Conservation (phyloP, 2,113 vertebrate genomes). For the Natator depressus region DNA sequence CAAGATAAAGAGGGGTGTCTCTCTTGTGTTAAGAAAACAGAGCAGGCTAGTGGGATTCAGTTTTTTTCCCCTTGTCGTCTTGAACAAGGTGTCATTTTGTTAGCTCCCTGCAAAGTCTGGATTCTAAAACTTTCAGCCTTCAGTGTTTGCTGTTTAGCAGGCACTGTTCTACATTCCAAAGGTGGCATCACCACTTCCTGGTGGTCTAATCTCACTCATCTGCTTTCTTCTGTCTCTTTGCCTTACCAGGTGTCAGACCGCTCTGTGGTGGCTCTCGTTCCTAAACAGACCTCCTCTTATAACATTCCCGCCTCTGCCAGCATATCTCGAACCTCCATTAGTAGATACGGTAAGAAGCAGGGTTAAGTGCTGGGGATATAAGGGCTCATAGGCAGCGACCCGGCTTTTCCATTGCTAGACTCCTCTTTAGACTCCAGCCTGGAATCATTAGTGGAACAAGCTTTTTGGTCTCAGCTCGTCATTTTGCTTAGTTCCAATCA, state of each 20-base stretch:
- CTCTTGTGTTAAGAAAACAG: background rate
- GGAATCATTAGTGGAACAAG: background rate
- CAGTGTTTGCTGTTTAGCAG: background rate
- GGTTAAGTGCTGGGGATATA: fast-evolving
- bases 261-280: constrained; percentile 94
- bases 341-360: constrained; percentile 91
- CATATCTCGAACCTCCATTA: constrained; percentile 95
- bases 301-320: constrained; percentile 96
- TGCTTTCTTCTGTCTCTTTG: background rate
- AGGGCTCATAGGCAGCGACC: fast-evolving
- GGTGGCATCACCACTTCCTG: background rate
- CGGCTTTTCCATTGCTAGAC: background rate
- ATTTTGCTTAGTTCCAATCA: background rate
- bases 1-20: fast-evolving
- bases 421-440: fast-evolving
- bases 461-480: background rate
- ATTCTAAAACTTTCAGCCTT: background rate
- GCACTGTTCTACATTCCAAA: background rate
- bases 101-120: background rate
- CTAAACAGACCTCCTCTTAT: constrained; percentile 98
- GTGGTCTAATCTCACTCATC: background rate
- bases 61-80: background rate
- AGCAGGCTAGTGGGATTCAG: background rate
- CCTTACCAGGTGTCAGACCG: constrained; percentile 92
- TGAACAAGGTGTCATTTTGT: background rate